A percentile compares a stretch with the other conserved stretches of the same genome.
These are phyloP conservation scores for Rhinolophus sinicus DNA, from an alignment of 2,113 vertebrate genomes.

Conservation along the genomic window DNA sequence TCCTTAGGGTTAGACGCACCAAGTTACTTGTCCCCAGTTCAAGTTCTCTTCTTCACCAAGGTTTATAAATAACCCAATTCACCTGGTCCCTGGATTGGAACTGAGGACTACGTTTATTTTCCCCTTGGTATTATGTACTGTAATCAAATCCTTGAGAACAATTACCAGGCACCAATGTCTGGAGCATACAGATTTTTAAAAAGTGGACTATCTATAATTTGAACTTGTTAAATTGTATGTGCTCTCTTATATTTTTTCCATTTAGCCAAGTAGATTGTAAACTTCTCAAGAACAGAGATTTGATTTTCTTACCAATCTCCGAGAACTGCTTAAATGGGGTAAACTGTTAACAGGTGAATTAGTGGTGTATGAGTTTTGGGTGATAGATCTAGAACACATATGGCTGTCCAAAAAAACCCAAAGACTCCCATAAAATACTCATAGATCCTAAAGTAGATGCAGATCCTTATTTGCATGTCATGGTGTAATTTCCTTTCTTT, in stretches of 20 bases:
- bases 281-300: not conserved
- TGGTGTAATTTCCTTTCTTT: not conserved
- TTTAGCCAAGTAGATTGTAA: constrained; percentile 12
- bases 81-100: not conserved
- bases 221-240: constrained; percentile 21
- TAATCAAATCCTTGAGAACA: not conserved
- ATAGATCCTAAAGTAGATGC: not conserved
- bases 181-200: not conserved
- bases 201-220: not conserved
- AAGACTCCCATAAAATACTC: not conserved
- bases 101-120: not conserved
- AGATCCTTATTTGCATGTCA: not conserved
- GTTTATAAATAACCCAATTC: not conserved
- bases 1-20: not conserved
- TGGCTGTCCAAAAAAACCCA: not conserved
- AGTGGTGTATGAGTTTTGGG: not conserved
- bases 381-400: not conserved
- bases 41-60: not conserved
- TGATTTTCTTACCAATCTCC: not conserved
- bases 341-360: not conserved
- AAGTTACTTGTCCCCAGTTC: not conserved
- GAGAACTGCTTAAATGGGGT: not conserved
- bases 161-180: not conserved
- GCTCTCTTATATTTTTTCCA: not conserved
- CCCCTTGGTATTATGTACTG: not conserved